Percentiles rank a stretch among this genome's conserved stretches.
These are phyloP conservation scores for Semnornis frantzii DNA, from an alignment of 2,113 vertebrate species.

Conservation along the genomic window DNA sequence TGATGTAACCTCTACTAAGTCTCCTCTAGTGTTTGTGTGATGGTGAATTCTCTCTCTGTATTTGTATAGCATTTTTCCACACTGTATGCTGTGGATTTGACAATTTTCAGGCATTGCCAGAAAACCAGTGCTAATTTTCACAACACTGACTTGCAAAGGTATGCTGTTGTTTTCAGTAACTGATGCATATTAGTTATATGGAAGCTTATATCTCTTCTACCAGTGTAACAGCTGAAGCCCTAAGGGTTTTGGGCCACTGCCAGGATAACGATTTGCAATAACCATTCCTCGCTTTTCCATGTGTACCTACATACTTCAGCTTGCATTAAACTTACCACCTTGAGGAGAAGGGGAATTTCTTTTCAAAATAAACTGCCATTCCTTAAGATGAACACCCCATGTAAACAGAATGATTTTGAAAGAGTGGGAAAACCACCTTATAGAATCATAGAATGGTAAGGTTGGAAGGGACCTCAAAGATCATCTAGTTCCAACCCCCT, in stretches of 20 bases:
- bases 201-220: not conserved
- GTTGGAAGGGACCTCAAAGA: too few species aligned
- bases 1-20: not conserved
- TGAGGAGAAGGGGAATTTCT: not conserved
- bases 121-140: not conserved
- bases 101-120: not conserved
- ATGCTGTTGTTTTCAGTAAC: not conserved
- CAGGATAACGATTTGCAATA: constrained; percentile 28
- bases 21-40: not conserved
- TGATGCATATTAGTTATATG: not conserved
- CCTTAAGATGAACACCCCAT: not conserved
- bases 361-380: not conserved
- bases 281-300: not conserved
- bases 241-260: not conserved
- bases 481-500: too few species aligned
- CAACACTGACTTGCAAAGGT: not conserved
- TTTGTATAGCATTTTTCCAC: not conserved
- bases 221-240: constrained; percentile 20
- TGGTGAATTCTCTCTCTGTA: not conserved
- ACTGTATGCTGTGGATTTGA: not conserved
- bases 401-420: not conserved
- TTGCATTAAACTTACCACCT: not conserved
- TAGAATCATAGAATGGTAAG: not conserved
- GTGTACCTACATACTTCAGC: constrained; percentile 18
- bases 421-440: not conserved